Base-by-base conservation (phyloP, 1,140 invertebrate species). In the Thalassaphorura encarpata region DNA sequence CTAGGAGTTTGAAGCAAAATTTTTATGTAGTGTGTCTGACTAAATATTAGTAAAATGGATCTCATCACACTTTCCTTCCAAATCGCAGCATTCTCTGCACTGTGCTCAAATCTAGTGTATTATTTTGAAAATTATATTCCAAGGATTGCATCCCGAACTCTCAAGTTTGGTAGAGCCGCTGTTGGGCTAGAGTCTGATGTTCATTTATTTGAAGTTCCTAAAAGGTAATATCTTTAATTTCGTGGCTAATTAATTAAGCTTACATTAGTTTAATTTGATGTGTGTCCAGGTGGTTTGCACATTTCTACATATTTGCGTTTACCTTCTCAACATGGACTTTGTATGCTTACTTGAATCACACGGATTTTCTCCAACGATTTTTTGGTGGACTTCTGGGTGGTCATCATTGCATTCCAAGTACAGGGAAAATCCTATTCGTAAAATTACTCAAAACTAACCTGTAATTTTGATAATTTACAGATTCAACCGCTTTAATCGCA, bases 41-140 rank as follows among this genome's bases (percentile, higher is more conserved):
- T n/a, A n/a, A n/a, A n/a, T n/a, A n/a, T n/a, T n/a, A n/a, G n/a
- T n/a, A n/a, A n/a, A n/a, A n/a, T n/a, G n/a, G n/a, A n/a, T n/a
- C n/a, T n/a, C n/a, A n/a, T n/a, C n/a, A n/a, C n/a, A n/a, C n/a
- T n/a, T n/a, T n/a, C n/a, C n/a, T n/a, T n/a, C n/a, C n/a, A n/a
- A n/a, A n/a, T n/a, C n/a, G n/a, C n/a, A n/a, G n/a, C n/a, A n/a
- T n/a, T n/a, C n/a, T n/a, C n/a, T n/a, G n/a, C n/a, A n/a, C n/a
- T n/a, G n/a, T n/a, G n/a, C n/a, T n/a, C n/a, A n/a, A n/a, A n/a
- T n/a, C n/a, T n/a, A n/a, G n/a, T n/a, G n/a, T n/a, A n/a, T n/a
- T n/a, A 24, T 47, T 47, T 47, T 47, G 45, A 47, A 47, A 8
- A 47, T 6, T 47, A 47, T 27, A 47, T 47, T 21, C 45, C 45